These are phyloP conservation scores for Campoletis raptor DNA, from an alignment of 2,888 invertebrate genomes.

Conservation along the genomic window DNA sequence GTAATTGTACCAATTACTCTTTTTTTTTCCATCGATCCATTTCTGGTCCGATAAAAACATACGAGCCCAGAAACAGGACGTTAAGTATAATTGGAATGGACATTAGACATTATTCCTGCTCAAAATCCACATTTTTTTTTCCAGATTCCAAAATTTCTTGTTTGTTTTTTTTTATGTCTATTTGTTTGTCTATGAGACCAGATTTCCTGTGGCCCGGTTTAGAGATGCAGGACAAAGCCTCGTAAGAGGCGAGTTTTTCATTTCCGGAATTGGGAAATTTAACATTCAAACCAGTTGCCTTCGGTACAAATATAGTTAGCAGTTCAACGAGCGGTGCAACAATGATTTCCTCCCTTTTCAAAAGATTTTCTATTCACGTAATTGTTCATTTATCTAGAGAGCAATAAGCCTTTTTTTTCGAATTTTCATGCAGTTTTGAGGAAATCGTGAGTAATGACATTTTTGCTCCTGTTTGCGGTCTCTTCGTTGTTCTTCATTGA, in stretches of 20 bases:
- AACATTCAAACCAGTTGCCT: conserved; percentile 5
- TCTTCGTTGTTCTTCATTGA: neutral
- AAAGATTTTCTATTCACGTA: neutral
- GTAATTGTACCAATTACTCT: conserved; percentile 63
- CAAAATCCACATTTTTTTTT: neutral
- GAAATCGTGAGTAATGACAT: neutral
- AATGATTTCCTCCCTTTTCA: neutral
- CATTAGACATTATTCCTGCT: conserved; percentile 16
- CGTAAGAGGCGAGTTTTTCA: conserved; percentile 4
- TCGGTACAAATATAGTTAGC: neutral
- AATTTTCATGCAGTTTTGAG: neutral
- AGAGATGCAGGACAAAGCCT: neutral
- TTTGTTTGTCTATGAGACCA: neutral
- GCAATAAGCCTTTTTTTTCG: neutral
- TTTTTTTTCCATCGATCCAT: conserved; percentile 53
- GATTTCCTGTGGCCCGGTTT: conserved; percentile 12
- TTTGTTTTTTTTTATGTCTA: neutral
- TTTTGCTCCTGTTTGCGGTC: neutral
- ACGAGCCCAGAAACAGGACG: conserved; percentile 41
- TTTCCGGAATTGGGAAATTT: conserved; percentile 26
- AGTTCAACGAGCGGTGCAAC: neutral
- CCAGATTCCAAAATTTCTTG: neutral
- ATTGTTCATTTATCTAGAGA: neutral
- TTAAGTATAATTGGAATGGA: conserved; percentile 27
- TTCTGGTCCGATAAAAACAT: conserved; percentile 47